These are phyloP conservation scores for Diplodus sargus DNA, from an alignment of 2,797 vertebrate genomes.

Conservation along the genomic window DNA sequence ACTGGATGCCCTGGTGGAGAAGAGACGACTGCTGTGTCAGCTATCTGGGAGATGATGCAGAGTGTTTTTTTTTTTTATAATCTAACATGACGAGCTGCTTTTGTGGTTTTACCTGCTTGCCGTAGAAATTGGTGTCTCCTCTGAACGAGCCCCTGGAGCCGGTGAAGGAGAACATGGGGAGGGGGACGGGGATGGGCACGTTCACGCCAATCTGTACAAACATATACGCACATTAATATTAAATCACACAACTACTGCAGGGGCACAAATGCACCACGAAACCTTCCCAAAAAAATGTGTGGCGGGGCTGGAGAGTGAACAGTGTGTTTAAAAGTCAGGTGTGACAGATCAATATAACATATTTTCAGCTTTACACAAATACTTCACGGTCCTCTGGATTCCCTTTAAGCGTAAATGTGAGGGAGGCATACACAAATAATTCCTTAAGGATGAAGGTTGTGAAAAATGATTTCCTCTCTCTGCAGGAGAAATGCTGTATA, in stretches of 20 bases:
- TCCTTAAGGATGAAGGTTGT: not conserved
- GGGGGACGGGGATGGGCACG: conserved; percentile 96
- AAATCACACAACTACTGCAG: not conserved
- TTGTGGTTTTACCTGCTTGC: conserved; percentile 91
- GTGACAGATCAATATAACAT: not conserved
- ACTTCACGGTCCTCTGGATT: not conserved
- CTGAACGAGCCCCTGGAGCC: conserved; percentile 97
- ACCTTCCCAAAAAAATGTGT: not conserved
- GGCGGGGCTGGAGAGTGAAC: not conserved
- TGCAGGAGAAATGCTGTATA: not conserved
- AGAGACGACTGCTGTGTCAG: conserved; percentile 16
- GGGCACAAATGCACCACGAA: not conserved
- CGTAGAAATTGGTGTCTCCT: conserved; percentile 98
- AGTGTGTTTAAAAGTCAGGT: not conserved
- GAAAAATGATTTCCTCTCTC: not conserved
- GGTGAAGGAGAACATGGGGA: conserved; percentile 99
- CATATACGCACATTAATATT: not conserved
- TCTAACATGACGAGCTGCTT: not conserved
- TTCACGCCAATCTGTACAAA: conserved; percentile 93
- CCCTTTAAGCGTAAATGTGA: not conserved
- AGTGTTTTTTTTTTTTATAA: not conserved
- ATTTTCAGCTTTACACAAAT: not conserved
- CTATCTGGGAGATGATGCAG: not conserved
- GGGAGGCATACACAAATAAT: not conserved
- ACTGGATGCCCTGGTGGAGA: conserved; percentile 89